phyloP scores from a whole-genome alignment of 2,888 invertebrate species.

The Margaritifera margaritifera region DNA sequence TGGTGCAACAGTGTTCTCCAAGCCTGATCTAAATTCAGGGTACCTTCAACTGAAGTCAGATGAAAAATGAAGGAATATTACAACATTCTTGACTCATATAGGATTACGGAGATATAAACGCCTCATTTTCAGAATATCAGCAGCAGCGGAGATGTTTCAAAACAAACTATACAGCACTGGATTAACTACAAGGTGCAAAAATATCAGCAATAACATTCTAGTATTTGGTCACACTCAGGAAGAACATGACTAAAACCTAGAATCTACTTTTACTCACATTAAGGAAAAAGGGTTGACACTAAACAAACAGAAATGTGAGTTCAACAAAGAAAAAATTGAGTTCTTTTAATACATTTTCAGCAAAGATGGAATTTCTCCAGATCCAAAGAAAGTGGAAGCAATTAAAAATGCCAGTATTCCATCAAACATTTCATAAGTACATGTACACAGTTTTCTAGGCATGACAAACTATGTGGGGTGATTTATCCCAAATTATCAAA shows the following conservation, averaged over 20 bases:
- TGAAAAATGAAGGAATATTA: constrained; percentile 24
- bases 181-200: constrained; percentile 15
- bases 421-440: no score
- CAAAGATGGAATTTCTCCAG: constrained; percentile 14
- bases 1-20: constrained; percentile 32
- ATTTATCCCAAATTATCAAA: no score
- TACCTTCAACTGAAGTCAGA: constrained; percentile 21
- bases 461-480: no score
- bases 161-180: neutral
- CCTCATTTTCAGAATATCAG: constrained; percentile 12
- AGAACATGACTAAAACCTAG: constrained; percentile 16
- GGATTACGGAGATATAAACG: constrained; percentile 1
- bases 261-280: constrained; percentile 10
- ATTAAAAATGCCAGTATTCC: no score
- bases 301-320: constrained; percentile 22
- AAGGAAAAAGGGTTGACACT: constrained; percentile 18
- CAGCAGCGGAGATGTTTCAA: constrained; percentile 2
- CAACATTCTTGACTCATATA: constrained; percentile 18
- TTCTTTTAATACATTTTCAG: constrained; percentile 24
- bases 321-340: constrained; percentile 15
- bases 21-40: constrained; percentile 33
- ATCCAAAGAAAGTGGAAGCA: constrained; percentile 15
- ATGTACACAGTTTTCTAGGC: no score
- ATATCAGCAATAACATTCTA: constrained; percentile 28
- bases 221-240: constrained; percentile 16